phyloP scores from a whole-genome alignment of 2,888 invertebrate species.

The Odontocolon sp. region DNA sequence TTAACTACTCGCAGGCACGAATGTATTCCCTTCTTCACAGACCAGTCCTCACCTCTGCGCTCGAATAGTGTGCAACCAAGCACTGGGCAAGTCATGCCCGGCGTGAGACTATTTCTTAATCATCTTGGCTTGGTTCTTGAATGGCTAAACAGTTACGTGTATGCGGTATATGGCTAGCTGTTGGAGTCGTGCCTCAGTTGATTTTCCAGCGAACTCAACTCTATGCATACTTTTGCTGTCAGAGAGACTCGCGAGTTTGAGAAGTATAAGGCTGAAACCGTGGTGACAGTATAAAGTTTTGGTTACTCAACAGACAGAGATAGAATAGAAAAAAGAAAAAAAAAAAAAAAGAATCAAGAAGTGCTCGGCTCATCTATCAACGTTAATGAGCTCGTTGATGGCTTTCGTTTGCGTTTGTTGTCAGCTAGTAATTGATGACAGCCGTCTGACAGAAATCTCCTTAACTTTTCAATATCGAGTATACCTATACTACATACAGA shows the following conservation, averaged over 20 bases:
- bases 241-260: neutral
- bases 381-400: constrained; percentile 42
- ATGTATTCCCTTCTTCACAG: constrained; percentile 14
- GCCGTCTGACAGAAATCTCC: neutral
- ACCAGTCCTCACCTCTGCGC: constrained; percentile 27
- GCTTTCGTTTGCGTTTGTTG: constrained; percentile 32
- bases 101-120: constrained; percentile 53
- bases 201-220: constrained; percentile 19
- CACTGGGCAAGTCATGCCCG: constrained; percentile 34
- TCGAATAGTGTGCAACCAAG: constrained; percentile 17
- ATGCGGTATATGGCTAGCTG: neutral
- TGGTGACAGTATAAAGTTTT: constrained; percentile 40
- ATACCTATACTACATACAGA: neutral
- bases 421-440: constrained; percentile 42
- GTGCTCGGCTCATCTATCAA: constrained; percentile 46
- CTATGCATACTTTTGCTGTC: constrained; percentile 4
- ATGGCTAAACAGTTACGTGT: constrained; percentile 51
- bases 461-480: neutral
- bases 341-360: neutral
- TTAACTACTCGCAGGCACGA: constrained; percentile 40
- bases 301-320: constrained; percentile 14
- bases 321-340: constrained; percentile 8
- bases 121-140: constrained; percentile 34
- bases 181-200: constrained; percentile 2
- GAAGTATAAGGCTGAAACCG: constrained; percentile 40